Percentiles rank a stretch among this genome's conserved stretches.
These are phyloP conservation scores for Rhagophthalmus giganteus DNA, from an alignment of 2,888 invertebrate genomes.

Conservation along the genomic window DNA sequence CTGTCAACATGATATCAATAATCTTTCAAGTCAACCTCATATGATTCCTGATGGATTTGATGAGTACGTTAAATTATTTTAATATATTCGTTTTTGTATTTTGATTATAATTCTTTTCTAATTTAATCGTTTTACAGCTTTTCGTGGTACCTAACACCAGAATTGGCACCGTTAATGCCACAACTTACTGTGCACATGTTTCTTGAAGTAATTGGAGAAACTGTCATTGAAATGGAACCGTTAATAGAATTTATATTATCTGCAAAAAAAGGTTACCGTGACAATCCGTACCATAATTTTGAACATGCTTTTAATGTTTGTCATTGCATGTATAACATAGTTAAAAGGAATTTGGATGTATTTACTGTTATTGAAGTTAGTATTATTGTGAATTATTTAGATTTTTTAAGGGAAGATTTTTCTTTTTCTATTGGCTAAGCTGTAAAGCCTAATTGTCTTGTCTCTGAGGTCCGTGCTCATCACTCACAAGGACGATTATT, in stretches of 20 bases:
- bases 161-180: constrained; percentile 58
- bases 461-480: too few species aligned
- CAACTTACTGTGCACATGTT: constrained; percentile 61
- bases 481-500: too few species aligned
- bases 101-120: background rate
- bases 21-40: constrained; percentile 54
- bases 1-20: constrained; percentile 58
- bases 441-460: too few species aligned
- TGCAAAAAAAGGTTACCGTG: constrained; percentile 57
- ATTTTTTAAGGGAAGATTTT: too few species aligned
- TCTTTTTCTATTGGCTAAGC: too few species aligned
- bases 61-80: constrained; percentile 49
- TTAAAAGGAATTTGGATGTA: constrained; percentile 56
- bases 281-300: constrained; percentile 65
- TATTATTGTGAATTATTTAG: too few species aligned
- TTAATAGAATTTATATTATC: constrained; percentile 59
- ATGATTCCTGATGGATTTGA: constrained; percentile 56
- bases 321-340: constrained; percentile 64
- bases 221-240: constrained; percentile 50
- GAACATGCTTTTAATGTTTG: constrained; percentile 66
- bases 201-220: constrained; percentile 55
- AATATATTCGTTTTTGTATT: background rate
- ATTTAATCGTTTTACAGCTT: constrained; percentile 40
- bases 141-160: constrained; percentile 61
- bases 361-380: constrained; percentile 59